Evolutionary conservation across 2,113 vertebrate species (phyloP), one percentile per base, ranked within the genome.

Genomic region (Ciconia stormi): DNA sequence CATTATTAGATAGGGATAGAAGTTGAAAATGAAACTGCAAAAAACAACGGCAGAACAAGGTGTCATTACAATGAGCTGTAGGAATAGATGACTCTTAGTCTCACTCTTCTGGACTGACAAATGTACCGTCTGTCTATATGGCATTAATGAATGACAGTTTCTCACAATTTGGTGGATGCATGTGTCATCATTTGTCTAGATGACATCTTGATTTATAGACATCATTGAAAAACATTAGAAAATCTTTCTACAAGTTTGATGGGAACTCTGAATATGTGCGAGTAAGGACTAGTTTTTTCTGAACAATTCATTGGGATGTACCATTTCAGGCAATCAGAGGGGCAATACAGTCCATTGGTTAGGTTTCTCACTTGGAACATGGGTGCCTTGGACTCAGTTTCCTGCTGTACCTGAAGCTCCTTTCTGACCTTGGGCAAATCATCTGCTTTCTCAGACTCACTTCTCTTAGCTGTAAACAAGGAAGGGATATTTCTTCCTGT

Each of bases 151-250:
- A 97, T 90, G 93, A 90, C 95, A 95, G 61, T 74, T 97, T 95
- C 94, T 95, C 95, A 95, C 85, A 85, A 90, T 93, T 95, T 96
- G 91, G 94, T 96, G 69, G 67, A 85, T 93, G 74, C 87, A 94
- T 94, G 87, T 97, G 94, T 95, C 96, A 96, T 97, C 93, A 94
- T 97, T 96, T 97, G 87, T 96, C 97, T 95, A 72, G 93, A 84
- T 95, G 96, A 95, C 92, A 97, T 94, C 92, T 95, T 96, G 94
- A 97, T 97, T 97, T 97, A 97, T 96, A 96, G 95, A 46, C 94
- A 94, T 88, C 78, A 87, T 87, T 91, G 95, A 92, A 96, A 97
- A 97, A 94, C 80, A 97, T 97, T 86, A 97, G 72, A 92, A 96
- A 96, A 94, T 55, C 94, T 90, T 95, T 90, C 96, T 83, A 62